Conservation (phyloP, 1,140 invertebrate genomes). For the Eurosta solidaginis region DNA sequence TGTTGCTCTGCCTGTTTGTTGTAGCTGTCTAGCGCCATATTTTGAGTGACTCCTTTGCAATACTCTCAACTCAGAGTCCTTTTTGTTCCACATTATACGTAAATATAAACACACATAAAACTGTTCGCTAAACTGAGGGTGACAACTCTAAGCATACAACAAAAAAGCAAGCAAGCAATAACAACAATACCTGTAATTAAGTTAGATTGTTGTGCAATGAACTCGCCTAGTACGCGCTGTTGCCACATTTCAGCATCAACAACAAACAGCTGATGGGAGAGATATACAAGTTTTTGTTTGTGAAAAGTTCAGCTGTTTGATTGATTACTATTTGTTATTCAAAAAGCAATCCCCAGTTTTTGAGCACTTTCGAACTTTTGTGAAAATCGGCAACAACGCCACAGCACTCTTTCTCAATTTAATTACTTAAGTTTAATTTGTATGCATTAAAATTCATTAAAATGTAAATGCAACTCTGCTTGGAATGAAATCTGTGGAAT, state of each 20-base stretch:
- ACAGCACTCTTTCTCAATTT: not conserved
- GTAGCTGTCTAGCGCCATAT: not conserved
- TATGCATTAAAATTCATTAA: not conserved
- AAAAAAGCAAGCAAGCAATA: no score
- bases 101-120: not conserved
- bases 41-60: not conserved
- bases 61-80: no score
- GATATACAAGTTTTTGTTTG: not conserved
- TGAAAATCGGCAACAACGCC: not conserved
- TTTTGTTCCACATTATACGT: not conserved
- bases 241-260: not conserved
- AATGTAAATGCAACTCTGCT: not conserved
- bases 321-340: not conserved
- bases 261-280: not conserved
- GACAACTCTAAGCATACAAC: no score
- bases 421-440: not conserved
- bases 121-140: not conserved
- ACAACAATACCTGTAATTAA: not conserved
- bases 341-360: not conserved
- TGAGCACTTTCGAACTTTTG: no score
- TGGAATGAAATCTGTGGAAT: no score
- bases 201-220: conserved; percentile 4
- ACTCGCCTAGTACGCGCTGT: not conserved
- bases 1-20: not conserved
- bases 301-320: not conserved